Evolutionary conservation across 2,797 vertebrate species (phyloP).

Genomic region (Coregonus suidteri): DNA sequence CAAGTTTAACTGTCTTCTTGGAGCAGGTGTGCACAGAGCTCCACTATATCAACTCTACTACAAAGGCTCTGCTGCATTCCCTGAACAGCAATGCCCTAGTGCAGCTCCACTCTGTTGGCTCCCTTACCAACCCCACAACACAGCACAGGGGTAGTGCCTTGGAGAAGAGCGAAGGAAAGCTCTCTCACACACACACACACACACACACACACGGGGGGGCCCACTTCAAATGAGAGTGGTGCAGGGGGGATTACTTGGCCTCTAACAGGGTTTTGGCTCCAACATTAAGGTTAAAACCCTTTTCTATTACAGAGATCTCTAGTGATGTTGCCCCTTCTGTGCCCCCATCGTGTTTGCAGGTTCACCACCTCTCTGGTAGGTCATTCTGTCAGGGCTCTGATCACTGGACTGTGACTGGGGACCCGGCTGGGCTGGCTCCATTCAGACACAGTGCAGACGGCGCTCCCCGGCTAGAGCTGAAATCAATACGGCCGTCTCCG

Average conservation of each 20-base stretch:
- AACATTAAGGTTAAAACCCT: constrained; percentile 85
- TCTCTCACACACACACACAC: background rate
- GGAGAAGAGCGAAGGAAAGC: background rate
- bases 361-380: constrained; percentile 76
- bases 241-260: constrained; percentile 76
- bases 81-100: background rate
- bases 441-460: constrained; percentile 28
- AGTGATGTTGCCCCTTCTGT: constrained; percentile 62
- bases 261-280: constrained; percentile 82
- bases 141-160: constrained; percentile 6
- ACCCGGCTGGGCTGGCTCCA: constrained; percentile 41
- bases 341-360: constrained; percentile 78
- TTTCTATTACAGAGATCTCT: constrained; percentile 81
- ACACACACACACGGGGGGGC: background rate
- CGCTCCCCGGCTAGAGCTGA: constrained; percentile 60
- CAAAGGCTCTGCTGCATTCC: background rate
- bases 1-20: constrained; percentile 1
- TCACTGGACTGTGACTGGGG: constrained; percentile 76
- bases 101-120: constrained; percentile 33
- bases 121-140: constrained; percentile 30
- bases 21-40: background rate
- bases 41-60: background rate
- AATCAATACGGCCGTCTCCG: constrained; percentile 80
- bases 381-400: constrained; percentile 77
- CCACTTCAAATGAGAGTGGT: constrained; percentile 73